These are phyloP conservation scores for Cephus nigrinus DNA, from an alignment of 2,888 invertebrate genomes.

Conservation along the genomic window DNA sequence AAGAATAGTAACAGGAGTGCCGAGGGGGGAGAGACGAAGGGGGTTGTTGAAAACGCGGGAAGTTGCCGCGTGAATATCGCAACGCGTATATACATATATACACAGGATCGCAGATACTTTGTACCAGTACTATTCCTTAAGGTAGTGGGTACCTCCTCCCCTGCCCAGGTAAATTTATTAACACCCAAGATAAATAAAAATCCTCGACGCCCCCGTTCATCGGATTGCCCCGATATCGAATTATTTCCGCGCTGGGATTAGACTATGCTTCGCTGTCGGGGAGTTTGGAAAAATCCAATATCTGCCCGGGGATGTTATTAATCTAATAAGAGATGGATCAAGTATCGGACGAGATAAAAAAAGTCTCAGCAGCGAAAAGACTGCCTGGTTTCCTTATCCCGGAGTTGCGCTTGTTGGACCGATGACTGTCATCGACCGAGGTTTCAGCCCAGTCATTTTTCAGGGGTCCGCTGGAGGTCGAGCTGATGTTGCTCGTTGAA, in stretches of 20 bases:
- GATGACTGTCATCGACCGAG: not conserved
- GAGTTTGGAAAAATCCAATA: not conserved
- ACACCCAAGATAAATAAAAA: not conserved
- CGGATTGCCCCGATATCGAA: not conserved
- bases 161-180: not conserved
- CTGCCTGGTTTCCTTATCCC: no score
- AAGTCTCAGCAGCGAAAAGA: no score
- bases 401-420: not conserved
- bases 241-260: not conserved
- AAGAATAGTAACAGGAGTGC: not conserved
- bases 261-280: not conserved
- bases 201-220: not conserved
- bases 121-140: not conserved
- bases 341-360: not conserved
- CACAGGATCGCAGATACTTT: not conserved
- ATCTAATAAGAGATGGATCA: not conserved
- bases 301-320: not conserved
- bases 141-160: not conserved
- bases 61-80: not conserved
- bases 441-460: not conserved
- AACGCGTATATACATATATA: not conserved
- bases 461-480: not conserved
- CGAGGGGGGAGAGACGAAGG: not conserved
- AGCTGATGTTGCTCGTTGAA: not conserved
- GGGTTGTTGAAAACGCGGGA: not conserved